Percentiles rank a stretch among this genome's conserved stretches.
Evolutionary conservation across 1,140 invertebrate genomes (phyloP).

Genomic region (Uloborus diversus): DNA sequence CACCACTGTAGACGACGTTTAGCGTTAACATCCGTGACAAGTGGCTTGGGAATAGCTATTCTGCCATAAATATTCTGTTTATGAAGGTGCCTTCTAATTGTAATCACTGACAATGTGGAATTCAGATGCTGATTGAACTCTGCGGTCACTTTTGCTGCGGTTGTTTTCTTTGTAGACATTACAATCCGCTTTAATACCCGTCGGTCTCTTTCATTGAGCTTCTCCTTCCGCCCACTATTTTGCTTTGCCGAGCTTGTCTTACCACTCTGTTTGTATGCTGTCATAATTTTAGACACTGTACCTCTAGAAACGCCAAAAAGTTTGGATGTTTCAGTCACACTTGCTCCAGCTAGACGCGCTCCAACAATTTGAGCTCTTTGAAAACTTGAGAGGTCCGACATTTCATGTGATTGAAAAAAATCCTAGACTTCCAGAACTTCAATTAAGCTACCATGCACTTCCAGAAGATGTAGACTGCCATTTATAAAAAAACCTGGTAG

Average conservation of each 20-base stretch:
- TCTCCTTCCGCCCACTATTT: neutral
- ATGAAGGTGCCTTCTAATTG: neutral
- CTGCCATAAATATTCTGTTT: neutral
- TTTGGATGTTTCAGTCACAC: neutral
- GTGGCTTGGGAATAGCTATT: neutral
- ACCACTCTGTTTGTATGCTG: neutral
- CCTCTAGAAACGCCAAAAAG: neutral
- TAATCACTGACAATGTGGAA: neutral
- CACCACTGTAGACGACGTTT: neutral
- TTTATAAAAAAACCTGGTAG: too few species aligned
- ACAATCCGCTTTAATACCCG: neutral
- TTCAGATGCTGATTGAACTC: neutral
- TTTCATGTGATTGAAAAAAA: neutral
- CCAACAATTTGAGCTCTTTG: slow-evolving; percentile 1
- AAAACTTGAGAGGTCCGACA: neutral
- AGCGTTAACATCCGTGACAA: neutral
- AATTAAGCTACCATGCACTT: neutral
- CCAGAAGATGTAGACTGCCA: too few species aligned
- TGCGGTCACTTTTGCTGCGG: neutral
- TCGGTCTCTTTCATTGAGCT: neutral
- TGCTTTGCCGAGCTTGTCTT: slow-evolving; percentile 10
- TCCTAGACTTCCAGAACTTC: neutral
- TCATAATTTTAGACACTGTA: neutral
- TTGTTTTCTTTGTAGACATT: neutral
- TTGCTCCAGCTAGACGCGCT: neutral